Evolutionary conservation across 2,113 vertebrate species (phyloP), one percentile per base, ranked within the genome.

Genomic region (Syngnathus floridae): DNA sequence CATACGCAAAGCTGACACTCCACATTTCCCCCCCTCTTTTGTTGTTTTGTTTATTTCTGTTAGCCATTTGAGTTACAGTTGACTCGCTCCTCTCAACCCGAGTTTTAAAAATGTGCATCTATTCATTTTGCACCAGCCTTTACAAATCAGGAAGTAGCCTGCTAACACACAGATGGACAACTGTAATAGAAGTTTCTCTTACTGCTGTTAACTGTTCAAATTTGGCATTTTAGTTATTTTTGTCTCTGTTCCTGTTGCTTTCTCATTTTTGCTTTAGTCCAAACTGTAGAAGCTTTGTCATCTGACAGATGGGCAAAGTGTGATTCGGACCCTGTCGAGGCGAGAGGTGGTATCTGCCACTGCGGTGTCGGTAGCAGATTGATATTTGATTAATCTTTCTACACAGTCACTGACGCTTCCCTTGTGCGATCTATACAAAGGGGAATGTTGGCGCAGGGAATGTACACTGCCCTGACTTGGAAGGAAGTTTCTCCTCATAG

Each of bases 301-400:
- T n/a, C n/a, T 61, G 26, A 70, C 76, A 78, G 72, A 71, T 26
- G 65, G 65, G 66, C 67, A 62, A 56, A 54, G 66, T 56, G 67
- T 81, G 75, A 80, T 43, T 82, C 76, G 79, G 77, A 80, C 46
- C 72, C 57, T 63, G 62, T 31, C 71, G 71, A 38, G 62, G 70
- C 37, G 41, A 62, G 19, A 67, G 69, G 58, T 41, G 71, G 54
- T 73, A 79, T 76, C 74, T 65, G 75, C 60, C 48, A 46, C 61
- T 67, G 73, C 69, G 54, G 71, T 68, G 74, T 82, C 79, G 13
- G 57, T 43, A 65, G 71, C 73, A 76, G 76, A 77, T 78, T 70
- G 75, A 85, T 83, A 79, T 66, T 77, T 22, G 58, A 22, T 61
- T 79, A 68, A 80, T 82, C 78, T 72, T 59, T 79, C 63, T 70